These are phyloP conservation scores for Sphenopsis melanotis DNA, from an alignment of 2,797 vertebrate species.

Conservation along the genomic window DNA sequence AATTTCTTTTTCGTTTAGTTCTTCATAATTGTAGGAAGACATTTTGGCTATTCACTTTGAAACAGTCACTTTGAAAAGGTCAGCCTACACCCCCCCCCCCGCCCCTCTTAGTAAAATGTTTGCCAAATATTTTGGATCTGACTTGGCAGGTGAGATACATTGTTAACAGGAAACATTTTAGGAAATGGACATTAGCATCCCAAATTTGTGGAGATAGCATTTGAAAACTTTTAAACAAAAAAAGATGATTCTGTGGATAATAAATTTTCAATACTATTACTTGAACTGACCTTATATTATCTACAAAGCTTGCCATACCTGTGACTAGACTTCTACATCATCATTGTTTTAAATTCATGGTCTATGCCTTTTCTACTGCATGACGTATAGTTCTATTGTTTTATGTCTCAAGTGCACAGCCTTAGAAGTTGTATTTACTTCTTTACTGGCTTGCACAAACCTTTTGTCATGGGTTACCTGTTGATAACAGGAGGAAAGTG, in stretches of 20 bases:
- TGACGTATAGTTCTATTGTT: background rate
- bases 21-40: background rate
- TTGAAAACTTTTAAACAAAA: background rate
- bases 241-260: background rate
- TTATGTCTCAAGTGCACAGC: background rate
- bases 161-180: background rate
- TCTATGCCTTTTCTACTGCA: background rate
- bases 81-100: no score
- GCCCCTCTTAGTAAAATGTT: fast-evolving
- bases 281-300: background rate
- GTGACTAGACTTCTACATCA: background rate
- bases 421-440: background rate
- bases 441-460: background rate
- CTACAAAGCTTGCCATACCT: background rate
- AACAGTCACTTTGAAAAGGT: background rate
- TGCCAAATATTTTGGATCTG: background rate
- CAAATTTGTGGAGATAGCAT: background rate
- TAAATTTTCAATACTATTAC: background rate
- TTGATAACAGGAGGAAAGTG: background rate
- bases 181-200: background rate
- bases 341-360: background rate
- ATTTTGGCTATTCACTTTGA: background rate
- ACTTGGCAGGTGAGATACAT: background rate
- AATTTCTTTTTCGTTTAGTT: background rate
- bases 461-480: background rate